phyloP scores from a whole-genome alignment of 2,888 invertebrate species.

The Caenorhabditis doughertyi region DNA sequence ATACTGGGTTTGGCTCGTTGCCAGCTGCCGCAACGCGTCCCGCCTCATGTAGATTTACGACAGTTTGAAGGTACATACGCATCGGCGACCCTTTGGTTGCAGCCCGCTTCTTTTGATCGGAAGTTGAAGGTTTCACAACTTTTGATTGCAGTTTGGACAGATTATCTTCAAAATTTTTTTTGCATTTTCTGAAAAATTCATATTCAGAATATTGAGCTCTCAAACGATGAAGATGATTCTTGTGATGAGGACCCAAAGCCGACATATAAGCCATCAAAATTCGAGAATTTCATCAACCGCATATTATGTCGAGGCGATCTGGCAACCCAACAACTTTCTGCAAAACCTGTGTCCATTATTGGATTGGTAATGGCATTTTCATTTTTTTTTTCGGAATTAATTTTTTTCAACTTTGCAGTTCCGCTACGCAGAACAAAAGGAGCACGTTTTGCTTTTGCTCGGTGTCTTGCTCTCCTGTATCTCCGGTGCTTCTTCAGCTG shows the following conservation, averaged over 20 bases:
- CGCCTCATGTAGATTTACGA: no score
- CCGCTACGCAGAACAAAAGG: conserved; percentile 70
- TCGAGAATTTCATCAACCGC: conserved; percentile 71
- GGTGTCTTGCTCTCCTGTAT: conserved; percentile 69
- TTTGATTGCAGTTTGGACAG: no score
- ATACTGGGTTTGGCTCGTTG: no score
- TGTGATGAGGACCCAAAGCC: conserved; percentile 69
- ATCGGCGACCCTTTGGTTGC: no score
- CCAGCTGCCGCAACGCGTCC: no score
- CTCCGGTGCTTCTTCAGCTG: conserved; percentile 71
- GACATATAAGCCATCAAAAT: conserved; percentile 64
- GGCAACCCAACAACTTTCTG: conserved; percentile 66
- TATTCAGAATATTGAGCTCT: conserved; percentile 36
- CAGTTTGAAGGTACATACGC: no score
- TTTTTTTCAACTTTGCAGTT: no score
- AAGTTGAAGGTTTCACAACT: no score
- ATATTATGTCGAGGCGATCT: conserved; percentile 73
- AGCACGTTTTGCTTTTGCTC: conserved; percentile 60
- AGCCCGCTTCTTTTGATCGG: no score
- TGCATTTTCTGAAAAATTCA: background rate
- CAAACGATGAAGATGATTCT: conserved; percentile 36
- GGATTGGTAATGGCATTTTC: conserved; percentile 73
- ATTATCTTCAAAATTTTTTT: no score
- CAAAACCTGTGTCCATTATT: conserved; percentile 68
- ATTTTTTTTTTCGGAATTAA: no score